Base-by-base conservation (phyloP, 2,888 invertebrate genomes). In the Marasmarcha lunaedactyla region DNA sequence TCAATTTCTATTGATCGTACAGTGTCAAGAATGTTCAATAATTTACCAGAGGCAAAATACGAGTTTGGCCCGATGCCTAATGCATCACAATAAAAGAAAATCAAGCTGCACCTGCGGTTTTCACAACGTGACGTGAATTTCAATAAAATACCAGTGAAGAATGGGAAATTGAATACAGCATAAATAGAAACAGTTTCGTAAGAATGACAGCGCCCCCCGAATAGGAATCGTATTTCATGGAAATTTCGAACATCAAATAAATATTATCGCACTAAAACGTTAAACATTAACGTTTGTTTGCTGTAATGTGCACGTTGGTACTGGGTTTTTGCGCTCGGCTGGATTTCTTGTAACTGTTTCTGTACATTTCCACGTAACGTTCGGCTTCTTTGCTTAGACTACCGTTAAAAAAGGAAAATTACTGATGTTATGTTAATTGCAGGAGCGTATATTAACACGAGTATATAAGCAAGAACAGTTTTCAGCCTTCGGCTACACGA, bases 21-120 rank as follows among this genome's bases (percentile, higher is more conserved):
- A 4, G 11, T 3, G 30, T 30, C 30, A 3, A 10, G 30, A 30
- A 30, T 30, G 30, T 30, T 30, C 30, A n/a, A 9, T 4, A 30
- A 30, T 30, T 30, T 30, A 3, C 11, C n/a, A 4, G 3, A 20
- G 10, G 11, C 30, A 30, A 9, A 30, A 3, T 10, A 11, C 30
- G 30, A n/a, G 20, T 20, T 30, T 30, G 30, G 30, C 30, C 30
- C 30, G 30, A 34, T 14, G 34, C 13, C 34, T 14, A 34, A 5
- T 13, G 34, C 34, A 34, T 34, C 6, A 34, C 34, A 34, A 34
- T 34, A 5, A 5, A 6, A 2, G 34, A 34, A 34, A 34, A 34
- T 34, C 34, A 34, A 14, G 34, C 34, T 13, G 34, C 34, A 34
- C 34, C 34, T 34, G 5, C 13, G 13, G 6, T 20, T 34, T 34